Evolutionary conservation across 2,888 invertebrate genomes (phyloP), one percentile per base, ranked within the genome.

Genomic region (Meteorus cinctellus): DNA sequence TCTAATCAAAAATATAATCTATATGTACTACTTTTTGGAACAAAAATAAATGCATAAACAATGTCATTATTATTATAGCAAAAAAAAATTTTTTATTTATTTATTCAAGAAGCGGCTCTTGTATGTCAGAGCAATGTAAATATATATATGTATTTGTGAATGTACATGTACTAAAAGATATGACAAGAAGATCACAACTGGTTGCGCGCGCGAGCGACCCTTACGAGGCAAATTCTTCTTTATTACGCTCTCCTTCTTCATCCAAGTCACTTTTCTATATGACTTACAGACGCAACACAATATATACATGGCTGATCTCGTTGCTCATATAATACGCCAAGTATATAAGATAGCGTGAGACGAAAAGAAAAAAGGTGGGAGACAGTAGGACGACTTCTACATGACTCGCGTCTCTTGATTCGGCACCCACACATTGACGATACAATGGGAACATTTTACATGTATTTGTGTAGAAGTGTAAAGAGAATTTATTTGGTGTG

Each of bases 221-320:
- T 86, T 86, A 86, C 86, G 82, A 84, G 82, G 86, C 86, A 78
- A 84, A 86, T 86, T 86, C 85, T 82, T 71, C 60, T 84, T 75
- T 66, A 78, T 77, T 77, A 82, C 77, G 74, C 79, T 62, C 48
- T 66, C 69, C 75, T 31, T 65, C 75, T 41, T 75, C 41, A 1
- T 12, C 41, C 41, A 41, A 41, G 41, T 41, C 0, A 1, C 8
- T 41, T 41, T 41, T 41, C 41, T 41, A 12, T 41, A 41, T 41
- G 8, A 41, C 41, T 41, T 2, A 41, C 41, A 8, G 16, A 48
- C 48, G 14, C 48, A 48, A 24, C 48, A 48, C 48, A 45, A 24
- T 24, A 24, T 24, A 24, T 48, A 48, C n/a, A 48, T n/a, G 48
- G 16, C 1, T 16, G 41, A 36, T 69, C 74, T 80, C 81, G 79